Evolutionary conservation across 2,113 vertebrate genomes (phyloP), one percentile per base, ranked within the genome.

Genomic region (Bujurquina vittata): DNA sequence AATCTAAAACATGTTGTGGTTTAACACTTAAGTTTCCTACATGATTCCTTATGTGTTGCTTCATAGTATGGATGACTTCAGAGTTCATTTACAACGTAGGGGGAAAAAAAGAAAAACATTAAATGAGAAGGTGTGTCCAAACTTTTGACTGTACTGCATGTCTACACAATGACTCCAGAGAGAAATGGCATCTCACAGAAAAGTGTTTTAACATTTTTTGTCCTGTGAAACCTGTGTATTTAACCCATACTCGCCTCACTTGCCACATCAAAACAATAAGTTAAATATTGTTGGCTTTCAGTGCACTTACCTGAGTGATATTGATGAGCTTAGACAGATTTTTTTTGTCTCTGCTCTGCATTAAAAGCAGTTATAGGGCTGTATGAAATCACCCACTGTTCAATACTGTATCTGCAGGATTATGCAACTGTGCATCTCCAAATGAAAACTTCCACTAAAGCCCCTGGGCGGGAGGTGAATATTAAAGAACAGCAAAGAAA

Each of bases 371-470:
- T 72, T 84, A 67, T 11, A 54, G 0, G 35, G 79, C 79, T 82
- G 37, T 46, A 49, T 69, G 67, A 78, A 18, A 81, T 76, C 75
- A 31, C 60, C 56, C 5, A 7, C 77, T 63, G 67, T 57, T 81
- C 0, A 12, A 52, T 22, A 69, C 43, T 69, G 2, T 49, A 69
- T 74, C 74, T 76, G 75, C 81, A 57, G 56, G 74, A 84, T 93
- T 92, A 88, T 59, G 78, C 86, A 93, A 85, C 78, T 22, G 75
- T 74, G 83, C 52, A 33, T 80, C 78, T 84, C 40, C 40, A 29
- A 22, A 35, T 62, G 60, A 87, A 81, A 82, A 77, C 55, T 73
- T 83, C 77, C 67, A 26, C 18, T 40, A 60, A 61, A 9, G 77
- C 12, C 77, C 58, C 22, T 3, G 43, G 10, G 23, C 65, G 18